Conservation (phyloP, 2,113 vertebrate species). For the Cyanoliseus patagonus region DNA sequence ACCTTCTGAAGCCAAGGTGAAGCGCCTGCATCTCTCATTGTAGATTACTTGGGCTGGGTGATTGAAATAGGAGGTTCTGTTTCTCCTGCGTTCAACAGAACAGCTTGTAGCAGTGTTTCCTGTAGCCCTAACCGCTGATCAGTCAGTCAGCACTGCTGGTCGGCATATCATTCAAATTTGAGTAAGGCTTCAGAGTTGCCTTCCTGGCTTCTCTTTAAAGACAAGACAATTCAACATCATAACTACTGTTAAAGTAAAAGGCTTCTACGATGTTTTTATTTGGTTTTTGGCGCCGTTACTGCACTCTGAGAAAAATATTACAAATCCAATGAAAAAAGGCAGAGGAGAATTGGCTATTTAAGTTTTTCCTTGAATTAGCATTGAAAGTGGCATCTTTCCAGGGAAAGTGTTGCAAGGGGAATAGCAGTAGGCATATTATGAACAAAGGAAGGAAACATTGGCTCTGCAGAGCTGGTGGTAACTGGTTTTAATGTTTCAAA, state of each 20-base stretch:
- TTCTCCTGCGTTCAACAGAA: neutral
- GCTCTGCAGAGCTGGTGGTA: constrained; percentile 15
- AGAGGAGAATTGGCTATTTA: constrained; percentile 33
- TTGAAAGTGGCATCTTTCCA: constrained; percentile 53
- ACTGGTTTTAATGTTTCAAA: constrained; percentile 51
- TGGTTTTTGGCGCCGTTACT: neutral
- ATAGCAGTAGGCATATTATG: constrained; percentile 8
- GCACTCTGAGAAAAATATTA: neutral
- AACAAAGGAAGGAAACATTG: constrained; percentile 52
- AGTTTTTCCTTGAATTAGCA: constrained; percentile 42
- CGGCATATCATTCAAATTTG: neutral
- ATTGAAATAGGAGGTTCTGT: neutral
- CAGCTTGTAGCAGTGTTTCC: neutral
- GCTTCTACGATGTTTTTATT: neutral
- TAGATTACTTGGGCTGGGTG: neutral
- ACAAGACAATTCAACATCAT: neutral
- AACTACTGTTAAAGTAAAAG: constrained; percentile 41
- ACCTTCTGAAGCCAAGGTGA: neutral
- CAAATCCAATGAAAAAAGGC: constrained; percentile 6
- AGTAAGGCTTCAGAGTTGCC: neutral
- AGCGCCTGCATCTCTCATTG: neutral
- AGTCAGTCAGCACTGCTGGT: neutral
- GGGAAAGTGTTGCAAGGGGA: constrained; percentile 54
- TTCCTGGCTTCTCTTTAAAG: constrained; percentile 30
- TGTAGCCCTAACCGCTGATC: neutral